Percentiles rank a stretch among this genome's conserved stretches.
These are phyloP conservation scores for Phoxinus phoxinus DNA, from an alignment of 2,113 vertebrate species.

Conservation along the genomic window DNA sequence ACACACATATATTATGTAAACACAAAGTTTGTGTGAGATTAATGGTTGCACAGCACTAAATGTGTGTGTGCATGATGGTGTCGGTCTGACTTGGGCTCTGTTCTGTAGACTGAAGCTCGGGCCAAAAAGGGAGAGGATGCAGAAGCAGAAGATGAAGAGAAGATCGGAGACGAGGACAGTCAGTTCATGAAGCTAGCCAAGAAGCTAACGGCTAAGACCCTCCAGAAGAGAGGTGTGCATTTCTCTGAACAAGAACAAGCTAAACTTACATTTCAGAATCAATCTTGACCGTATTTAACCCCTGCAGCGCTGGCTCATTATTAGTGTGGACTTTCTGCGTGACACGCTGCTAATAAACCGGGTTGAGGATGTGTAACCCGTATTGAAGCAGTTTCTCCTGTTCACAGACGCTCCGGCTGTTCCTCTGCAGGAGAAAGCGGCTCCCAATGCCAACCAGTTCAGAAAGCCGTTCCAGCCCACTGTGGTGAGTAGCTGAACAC, in stretches of 20 bases:
- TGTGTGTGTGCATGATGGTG: neutral
- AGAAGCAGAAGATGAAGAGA: slow-evolving; percentile 78
- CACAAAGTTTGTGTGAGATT: too few species aligned
- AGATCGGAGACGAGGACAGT: slow-evolving; percentile 85
- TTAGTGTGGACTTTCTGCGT: too few species aligned
- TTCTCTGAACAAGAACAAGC: too few species aligned
- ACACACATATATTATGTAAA: too few species aligned
- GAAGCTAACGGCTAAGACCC: slow-evolving; percentile 86
- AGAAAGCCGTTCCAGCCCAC: slow-evolving; percentile 62
- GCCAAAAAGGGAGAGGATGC: slow-evolving; percentile 63
- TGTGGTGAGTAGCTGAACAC: slow-evolving; percentile 62
- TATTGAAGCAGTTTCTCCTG: neutral
- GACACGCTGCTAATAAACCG: too few species aligned
- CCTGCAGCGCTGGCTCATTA: too few species aligned
- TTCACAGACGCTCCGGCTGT: slow-evolving; percentile 59
- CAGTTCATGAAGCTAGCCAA: slow-evolving; percentile 95
- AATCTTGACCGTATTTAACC: too few species aligned
- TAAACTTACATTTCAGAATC: too few species aligned
- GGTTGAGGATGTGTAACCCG: neutral
- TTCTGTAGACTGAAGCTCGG: slow-evolving; percentile 78
- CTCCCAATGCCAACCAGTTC: slow-evolving; percentile 66
- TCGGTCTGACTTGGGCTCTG: slow-evolving; percentile 6
- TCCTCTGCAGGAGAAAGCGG: slow-evolving; percentile 57
- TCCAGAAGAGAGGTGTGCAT: slow-evolving; percentile 84
- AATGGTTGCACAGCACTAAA: too few species aligned